These are phyloP conservation scores for Eufriesea mexicana DNA, from an alignment of 1,140 invertebrate species.

Conservation along the genomic window DNA sequence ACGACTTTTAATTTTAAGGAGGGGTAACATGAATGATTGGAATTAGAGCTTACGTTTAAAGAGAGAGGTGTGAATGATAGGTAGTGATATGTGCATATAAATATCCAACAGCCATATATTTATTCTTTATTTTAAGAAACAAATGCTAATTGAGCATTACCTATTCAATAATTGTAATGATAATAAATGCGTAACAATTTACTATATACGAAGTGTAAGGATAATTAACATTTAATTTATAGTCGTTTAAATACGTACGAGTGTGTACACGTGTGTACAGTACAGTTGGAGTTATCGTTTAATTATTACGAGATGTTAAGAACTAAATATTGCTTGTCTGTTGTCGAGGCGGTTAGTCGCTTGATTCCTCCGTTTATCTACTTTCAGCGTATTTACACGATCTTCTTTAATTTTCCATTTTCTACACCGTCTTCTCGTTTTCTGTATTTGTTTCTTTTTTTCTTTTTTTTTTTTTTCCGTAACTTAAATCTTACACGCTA, in stretches of 20 bases:
- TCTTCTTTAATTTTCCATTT: constrained; percentile 43
- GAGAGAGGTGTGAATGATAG: constrained; percentile 44
- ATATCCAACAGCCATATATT: constrained; percentile 84
- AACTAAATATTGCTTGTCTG: constrained; percentile 82
- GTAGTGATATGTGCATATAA: constrained; percentile 72
- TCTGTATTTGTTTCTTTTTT: neutral
- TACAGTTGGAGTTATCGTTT: constrained; percentile 79
- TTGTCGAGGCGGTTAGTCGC: constrained; percentile 75
- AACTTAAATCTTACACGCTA: constrained; percentile 49
- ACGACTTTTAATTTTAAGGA: constrained; percentile 10
- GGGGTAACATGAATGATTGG: neutral
- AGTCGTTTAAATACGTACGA: constrained; percentile 81
- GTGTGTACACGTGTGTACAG: constrained; percentile 75
- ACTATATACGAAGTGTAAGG: constrained; percentile 81
- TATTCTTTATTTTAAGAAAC: constrained; percentile 83
- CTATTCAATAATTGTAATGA: constrained; percentile 83
- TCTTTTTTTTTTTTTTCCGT: constrained; percentile 20
- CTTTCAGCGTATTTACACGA: constrained; percentile 76
- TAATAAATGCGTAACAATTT: constrained; percentile 83
- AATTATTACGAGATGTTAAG: constrained; percentile 77
- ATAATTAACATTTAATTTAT: constrained; percentile 83
- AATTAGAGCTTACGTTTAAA: neutral
- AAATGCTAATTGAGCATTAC: constrained; percentile 84
- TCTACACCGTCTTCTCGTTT: constrained; percentile 39
- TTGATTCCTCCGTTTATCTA: constrained; percentile 72